Evolutionary conservation across 2,797 vertebrate species (phyloP).

Genomic region (Halcyon badia): DNA sequence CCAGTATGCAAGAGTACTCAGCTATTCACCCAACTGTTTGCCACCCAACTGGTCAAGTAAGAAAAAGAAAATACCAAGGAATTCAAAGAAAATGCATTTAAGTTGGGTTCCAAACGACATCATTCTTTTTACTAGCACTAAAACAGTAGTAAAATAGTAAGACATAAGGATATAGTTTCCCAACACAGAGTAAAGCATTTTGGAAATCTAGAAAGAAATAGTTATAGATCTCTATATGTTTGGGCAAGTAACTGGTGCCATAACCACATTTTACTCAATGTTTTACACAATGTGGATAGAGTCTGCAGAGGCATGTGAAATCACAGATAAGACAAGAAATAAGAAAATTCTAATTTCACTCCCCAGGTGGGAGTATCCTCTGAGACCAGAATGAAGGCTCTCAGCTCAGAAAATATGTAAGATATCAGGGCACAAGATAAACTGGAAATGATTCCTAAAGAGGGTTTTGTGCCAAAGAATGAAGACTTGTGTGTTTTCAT

Average conservation of each 20-base stretch:
- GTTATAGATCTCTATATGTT: background rate
- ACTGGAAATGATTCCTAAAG: background rate
- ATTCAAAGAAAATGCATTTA: background rate
- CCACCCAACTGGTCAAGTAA: background rate
- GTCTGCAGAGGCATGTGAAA: background rate
- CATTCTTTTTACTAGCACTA: background rate
- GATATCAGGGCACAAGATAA: background rate
- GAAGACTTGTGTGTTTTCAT: background rate
- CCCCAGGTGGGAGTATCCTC: background rate
- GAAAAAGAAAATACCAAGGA: background rate
- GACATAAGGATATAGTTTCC: background rate
- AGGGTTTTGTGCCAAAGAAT: background rate
- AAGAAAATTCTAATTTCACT: background rate
- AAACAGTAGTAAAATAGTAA: background rate
- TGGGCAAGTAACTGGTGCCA: background rate
- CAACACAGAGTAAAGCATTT: background rate
- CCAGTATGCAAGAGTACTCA: background rate
- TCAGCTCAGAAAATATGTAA: background rate
- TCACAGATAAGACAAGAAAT: background rate
- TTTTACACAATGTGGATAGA: background rate
- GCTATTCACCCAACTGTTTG: background rate
- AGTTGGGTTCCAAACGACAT: background rate
- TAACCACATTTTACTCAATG: background rate
- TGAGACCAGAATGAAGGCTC: background rate
- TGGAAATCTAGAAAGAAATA: background rate